Evolutionary conservation across 1,140 invertebrate genomes (phyloP), one percentile per base, ranked within the genome.

Genomic region (Psix sp.): DNA sequence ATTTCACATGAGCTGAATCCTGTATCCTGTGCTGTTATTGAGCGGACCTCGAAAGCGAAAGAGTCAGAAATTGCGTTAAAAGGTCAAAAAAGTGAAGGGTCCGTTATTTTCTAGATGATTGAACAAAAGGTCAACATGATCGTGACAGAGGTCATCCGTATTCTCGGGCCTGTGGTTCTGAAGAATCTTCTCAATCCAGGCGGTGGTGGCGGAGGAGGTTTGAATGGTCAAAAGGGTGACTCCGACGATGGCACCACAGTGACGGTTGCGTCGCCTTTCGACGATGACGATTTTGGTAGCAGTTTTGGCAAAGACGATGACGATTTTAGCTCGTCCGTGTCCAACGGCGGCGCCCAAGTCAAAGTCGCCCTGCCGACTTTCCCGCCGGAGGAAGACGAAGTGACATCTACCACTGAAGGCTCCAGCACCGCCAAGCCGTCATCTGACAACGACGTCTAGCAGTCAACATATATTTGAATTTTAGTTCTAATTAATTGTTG

Each of bases 101-200:
- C 76, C 73, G 68, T 82, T 82, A 68, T 85, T 88, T 90, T 91
- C 80, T 93, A 93, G 93, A 91, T 93, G 88, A 89, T 94, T 87
- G 92, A 93, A 89, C 87, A 91, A 83, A 93, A 92, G 87, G 91
- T 93, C 83, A 92, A 93, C 88, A 85, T 89, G 83, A 89, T 94
- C 80, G 90, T 91, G 65, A 88, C 90, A 77, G 88, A 90, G 79
- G 78, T 93, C 74, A 89, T 94, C 81, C 89, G 90, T 72, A 85
- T 90, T 17, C 86, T 93, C 77, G 92, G 92, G 7, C 91, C 92
- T 11, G 86, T 90, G 26, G 79, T 93, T 16, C 87, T 93, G 43
- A 87, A 89, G 17, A 86, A 85, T 59, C 86, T 89, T 60, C 83
- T 91, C 29, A 88, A 88, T 26, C 83, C 85, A 20, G 86, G 85